phyloP scores from a whole-genome alignment of 1,140 invertebrate species.

The Brachionus angularis region DNA sequence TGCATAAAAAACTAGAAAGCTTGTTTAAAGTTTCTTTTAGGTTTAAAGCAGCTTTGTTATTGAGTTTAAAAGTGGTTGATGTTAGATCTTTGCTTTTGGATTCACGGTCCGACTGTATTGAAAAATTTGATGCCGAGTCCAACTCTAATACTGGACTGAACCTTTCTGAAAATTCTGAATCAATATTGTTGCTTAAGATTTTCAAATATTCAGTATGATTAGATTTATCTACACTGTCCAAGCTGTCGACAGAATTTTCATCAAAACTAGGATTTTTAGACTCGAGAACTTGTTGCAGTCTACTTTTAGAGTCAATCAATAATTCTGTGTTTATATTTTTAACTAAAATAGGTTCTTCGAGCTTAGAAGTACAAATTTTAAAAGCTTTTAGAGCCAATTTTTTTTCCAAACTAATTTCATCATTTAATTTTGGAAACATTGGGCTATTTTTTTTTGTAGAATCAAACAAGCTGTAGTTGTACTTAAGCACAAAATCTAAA shows the following conservation, averaged over 20 bases:
- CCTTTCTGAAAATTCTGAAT: too few species aligned
- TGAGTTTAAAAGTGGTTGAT: neutral
- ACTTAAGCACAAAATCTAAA: too few species aligned
- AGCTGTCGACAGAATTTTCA: conserved; percentile 12
- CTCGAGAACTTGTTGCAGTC: neutral
- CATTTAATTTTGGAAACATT: too few species aligned
- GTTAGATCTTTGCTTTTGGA: too few species aligned
- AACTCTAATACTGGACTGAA: too few species aligned
- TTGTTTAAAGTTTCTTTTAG: neutral
- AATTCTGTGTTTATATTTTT: neutral
- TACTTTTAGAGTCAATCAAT: neutral
- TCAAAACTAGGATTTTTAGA: neutral
- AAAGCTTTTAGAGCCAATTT: neutral
- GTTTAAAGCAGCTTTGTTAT: neutral
- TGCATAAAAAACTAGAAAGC: neutral
- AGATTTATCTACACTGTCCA: too few species aligned
- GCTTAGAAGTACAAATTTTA: neutral
- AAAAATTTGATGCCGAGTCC: too few species aligned
- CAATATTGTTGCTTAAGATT: too few species aligned
- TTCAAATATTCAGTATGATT: too few species aligned
- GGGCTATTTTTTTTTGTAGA: too few species aligned
- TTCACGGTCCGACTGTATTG: too few species aligned
- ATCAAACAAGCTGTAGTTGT: too few species aligned
- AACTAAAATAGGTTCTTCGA: neutral
- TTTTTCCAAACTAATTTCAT: neutral